Evolutionary conservation across 2,113 vertebrate species (phyloP).

Genomic region (Syngnathoides biaculeatus): DNA sequence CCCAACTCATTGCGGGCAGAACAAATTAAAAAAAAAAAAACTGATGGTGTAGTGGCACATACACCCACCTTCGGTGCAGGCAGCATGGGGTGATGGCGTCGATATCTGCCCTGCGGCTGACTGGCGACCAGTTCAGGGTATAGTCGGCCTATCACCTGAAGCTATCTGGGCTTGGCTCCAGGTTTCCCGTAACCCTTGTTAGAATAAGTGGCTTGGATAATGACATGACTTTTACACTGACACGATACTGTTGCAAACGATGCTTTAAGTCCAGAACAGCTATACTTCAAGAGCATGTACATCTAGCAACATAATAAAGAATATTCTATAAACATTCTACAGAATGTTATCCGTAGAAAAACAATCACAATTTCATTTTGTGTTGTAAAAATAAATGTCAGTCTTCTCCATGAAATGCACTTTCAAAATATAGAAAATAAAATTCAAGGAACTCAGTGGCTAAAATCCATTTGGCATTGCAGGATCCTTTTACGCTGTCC

Average conservation of each 20-base stretch:
- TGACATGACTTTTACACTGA: not conserved
- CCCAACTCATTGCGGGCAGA: not conserved
- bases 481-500: conserved; percentile 29
- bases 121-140: too few species aligned
- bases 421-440: conserved; percentile 28
- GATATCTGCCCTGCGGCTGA: too few species aligned
- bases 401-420: conserved; percentile 54
- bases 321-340: conserved; percentile 13
- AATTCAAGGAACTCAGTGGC: conserved; percentile 41
- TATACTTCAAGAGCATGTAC: too few species aligned
- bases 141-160: too few species aligned
- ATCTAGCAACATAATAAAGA: not conserved
- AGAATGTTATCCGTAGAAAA: conserved; percentile 54
- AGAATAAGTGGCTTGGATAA: too few species aligned
- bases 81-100: too few species aligned
- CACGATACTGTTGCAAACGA: not conserved
- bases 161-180: too few species aligned
- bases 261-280: too few species aligned
- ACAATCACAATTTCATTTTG: conserved; percentile 50
- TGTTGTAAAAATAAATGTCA: conserved; percentile 29
- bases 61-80: too few species aligned
- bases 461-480: conserved; percentile 53
- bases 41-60: too few species aligned
- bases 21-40: too few species aligned
- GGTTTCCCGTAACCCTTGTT: too few species aligned